phyloP scores from a whole-genome alignment of 2,113 vertebrate genomes.

The Meleagris gallopavo region DNA sequence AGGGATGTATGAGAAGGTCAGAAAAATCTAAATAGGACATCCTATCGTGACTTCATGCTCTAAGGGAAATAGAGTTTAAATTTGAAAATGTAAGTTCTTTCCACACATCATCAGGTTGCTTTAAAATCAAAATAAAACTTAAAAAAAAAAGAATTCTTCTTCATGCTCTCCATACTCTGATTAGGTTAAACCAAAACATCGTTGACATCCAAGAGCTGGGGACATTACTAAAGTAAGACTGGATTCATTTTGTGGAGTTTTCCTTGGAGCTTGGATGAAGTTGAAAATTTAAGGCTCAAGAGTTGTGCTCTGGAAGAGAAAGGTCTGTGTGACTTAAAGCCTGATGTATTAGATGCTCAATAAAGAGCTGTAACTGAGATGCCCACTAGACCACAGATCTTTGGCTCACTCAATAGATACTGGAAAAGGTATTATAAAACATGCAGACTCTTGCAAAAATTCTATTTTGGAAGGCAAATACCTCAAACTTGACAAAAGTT shows the following conservation, averaged over 20 bases:
- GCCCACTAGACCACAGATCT: slow-evolving; percentile 35
- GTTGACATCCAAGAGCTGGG: not conserved
- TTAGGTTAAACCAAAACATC: not conserved
- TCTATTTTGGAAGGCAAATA: slow-evolving; percentile 13
- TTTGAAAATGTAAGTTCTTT: not conserved
- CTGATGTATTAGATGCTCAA: not conserved
- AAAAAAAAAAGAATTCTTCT: not conserved
- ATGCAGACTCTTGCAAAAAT: slow-evolving; percentile 49
- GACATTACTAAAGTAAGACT: not conserved
- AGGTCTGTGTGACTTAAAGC: not conserved
- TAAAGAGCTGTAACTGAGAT: not conserved
- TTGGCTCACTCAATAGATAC: slow-evolving; percentile 1
- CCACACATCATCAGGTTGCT: not conserved
- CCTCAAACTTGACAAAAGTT: slow-evolving; percentile 31
- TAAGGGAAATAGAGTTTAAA: not conserved
- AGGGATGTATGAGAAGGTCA: not conserved
- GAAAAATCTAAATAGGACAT: not conserved
- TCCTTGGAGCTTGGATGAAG: not conserved
- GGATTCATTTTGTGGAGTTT: not conserved
- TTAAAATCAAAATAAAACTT: not conserved
- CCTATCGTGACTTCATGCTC: not conserved
- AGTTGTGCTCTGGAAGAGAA: not conserved
- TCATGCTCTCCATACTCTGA: not conserved
- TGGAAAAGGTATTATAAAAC: slow-evolving; percentile 34
- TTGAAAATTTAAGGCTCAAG: not conserved